Evolutionary conservation across 1,140 invertebrate genomes (phyloP).

Genomic region (Drosophila mojavensis): DNA sequence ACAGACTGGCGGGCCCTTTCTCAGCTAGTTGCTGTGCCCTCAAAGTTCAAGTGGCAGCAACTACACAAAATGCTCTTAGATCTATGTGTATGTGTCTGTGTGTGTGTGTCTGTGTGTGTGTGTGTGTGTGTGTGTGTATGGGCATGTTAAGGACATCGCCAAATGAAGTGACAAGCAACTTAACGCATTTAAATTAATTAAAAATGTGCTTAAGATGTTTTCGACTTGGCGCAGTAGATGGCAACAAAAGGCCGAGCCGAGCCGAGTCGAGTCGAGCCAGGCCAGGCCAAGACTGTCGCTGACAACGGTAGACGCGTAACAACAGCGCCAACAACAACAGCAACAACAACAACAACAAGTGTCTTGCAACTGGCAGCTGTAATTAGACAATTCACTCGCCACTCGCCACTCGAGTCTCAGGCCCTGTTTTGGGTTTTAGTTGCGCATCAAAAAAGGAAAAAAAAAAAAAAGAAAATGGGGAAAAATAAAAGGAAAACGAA

Average conservation of each 20-base stretch:
- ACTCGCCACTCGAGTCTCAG: constrained; percentile 22
- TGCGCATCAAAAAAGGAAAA: constrained; percentile 48
- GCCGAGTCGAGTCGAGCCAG: neutral
- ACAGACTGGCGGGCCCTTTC: neutral
- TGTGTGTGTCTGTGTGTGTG: neutral
- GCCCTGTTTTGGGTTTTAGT: constrained; percentile 62
- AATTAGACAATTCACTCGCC: constrained; percentile 81
- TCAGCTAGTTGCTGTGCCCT: neutral
- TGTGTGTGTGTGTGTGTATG: constrained; percentile 6
- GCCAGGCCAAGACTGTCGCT: constrained; percentile 29
- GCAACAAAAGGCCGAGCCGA: constrained; percentile 59
- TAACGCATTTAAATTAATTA: constrained; percentile 82
- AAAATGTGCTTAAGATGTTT: constrained; percentile 82
- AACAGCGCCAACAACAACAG: constrained; percentile 23
- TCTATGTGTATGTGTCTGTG: neutral
- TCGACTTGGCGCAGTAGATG: constrained; percentile 58
- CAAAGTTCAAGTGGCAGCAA: constrained; percentile 20
- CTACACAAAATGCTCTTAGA: neutral
- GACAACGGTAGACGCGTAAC: constrained; percentile 44
- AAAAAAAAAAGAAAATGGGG: too few species aligned
- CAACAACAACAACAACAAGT: constrained; percentile 33
- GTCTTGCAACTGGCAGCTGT: constrained; percentile 75
- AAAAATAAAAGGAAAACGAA: constrained; percentile 13
- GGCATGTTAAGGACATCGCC: constrained; percentile 63
- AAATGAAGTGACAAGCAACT: constrained; percentile 82